A percentile compares a stretch with the other conserved stretches of the same genome.
Evolutionary conservation across 2,797 vertebrate genomes (phyloP).

Genomic region (Lacerta viridis): DNA sequence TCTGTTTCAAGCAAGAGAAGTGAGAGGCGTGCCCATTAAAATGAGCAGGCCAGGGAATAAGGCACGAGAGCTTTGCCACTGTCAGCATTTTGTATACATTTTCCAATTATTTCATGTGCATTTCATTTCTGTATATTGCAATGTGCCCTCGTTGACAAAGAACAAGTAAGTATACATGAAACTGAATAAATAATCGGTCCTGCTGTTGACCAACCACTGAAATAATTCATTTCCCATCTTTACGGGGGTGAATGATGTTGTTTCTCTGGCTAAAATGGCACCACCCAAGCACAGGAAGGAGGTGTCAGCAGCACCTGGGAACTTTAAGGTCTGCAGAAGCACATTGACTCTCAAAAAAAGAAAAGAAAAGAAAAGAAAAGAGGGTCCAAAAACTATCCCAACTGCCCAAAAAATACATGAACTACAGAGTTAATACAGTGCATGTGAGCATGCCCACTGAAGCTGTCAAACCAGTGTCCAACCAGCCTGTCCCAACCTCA

Average conservation of each 20-base stretch:
- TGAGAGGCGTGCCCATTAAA: background rate
- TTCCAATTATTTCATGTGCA: conserved; percentile 27
- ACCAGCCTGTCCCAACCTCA: background rate
- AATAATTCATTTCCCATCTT: background rate
- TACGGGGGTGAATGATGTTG: background rate
- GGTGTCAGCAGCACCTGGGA: background rate
- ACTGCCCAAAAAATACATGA: background rate
- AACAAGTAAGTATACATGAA: background rate
- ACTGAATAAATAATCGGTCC: background rate
- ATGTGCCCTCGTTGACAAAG: too few species aligned
- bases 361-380: background rate
- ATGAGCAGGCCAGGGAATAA: background rate
- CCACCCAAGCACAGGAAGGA: too few species aligned
- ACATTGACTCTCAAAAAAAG: background rate
- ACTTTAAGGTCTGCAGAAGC: background rate
- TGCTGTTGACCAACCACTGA: background rate
- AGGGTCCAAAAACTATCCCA: background rate
- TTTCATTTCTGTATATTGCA: background rate
- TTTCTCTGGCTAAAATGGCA: background rate
- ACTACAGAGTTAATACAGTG: background rate
- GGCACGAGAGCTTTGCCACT: background rate
- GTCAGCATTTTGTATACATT: background rate
- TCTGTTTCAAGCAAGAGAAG: background rate
- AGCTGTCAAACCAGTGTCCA: background rate
- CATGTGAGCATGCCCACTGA: background rate